A percentile compares a stretch with the other conserved stretches of the same genome.
These are phyloP conservation scores for Drosophila azteca DNA, from an alignment of 1,140 invertebrate species.

Conservation along the genomic window DNA sequence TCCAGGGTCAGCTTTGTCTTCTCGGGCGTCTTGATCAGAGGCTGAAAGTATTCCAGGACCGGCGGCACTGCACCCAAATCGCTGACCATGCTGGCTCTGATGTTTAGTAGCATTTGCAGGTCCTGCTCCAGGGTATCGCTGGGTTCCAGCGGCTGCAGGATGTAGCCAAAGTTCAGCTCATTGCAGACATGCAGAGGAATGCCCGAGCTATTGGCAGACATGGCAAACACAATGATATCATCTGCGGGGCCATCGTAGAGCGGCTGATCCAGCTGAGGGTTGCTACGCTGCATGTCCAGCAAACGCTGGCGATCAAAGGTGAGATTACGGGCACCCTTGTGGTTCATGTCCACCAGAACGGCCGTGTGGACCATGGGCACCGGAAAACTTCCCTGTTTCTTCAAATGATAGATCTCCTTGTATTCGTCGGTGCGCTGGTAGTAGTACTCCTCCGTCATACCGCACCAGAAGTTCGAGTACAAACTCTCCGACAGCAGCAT, in stretches of 20 bases:
- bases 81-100: conserved; percentile 91
- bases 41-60: conserved; percentile 63
- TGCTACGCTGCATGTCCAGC: conserved; percentile 67
- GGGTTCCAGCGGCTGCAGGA: conserved; percentile 92
- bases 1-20: conserved; percentile 88
- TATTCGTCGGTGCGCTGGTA: conserved; percentile 95
- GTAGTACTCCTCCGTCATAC: conserved; percentile 94
- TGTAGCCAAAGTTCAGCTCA: conserved; percentile 91
- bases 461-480: conserved; percentile 98
- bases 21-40: conserved; percentile 38
- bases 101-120: conserved; percentile 89
- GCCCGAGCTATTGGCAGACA: conserved; percentile 90
- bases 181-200: conserved; percentile 92
- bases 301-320: conserved; percentile 90
- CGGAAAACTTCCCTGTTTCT: conserved; percentile 90
- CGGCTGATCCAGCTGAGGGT: conserved; percentile 22
- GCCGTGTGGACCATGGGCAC: conserved; percentile 97
- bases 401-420: conserved; percentile 89
- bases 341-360: conserved; percentile 91
- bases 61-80: conserved; percentile 71
- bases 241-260: conserved; percentile 91
- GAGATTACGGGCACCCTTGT: conserved; percentile 86
- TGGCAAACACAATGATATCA: conserved; percentile 97
- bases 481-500: conserved; percentile 93
- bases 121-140: conserved; percentile 88